These are phyloP conservation scores for Myxocyprinus asiaticus DNA, from an alignment of 2,113 vertebrate genomes.

Conservation along the genomic window DNA sequence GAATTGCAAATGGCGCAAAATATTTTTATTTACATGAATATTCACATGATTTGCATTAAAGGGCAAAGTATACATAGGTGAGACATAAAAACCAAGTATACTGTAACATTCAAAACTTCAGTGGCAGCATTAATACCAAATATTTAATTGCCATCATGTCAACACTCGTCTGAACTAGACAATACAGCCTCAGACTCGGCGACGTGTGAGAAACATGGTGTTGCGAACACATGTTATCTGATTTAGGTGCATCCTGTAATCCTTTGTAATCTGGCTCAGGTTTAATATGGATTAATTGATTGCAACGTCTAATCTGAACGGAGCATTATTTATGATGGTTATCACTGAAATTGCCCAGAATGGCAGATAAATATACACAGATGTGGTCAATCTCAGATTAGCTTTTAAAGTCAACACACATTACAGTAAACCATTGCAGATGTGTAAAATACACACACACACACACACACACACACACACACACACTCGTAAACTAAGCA, in stretches of 20 bases:
- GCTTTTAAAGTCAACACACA: constrained; percentile 49
- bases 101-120: background rate
- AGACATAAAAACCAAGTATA: too few species aligned
- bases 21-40: too few species aligned
- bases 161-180: background rate
- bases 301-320: constrained; percentile 44
- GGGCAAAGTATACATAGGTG: too few species aligned
- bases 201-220: background rate
- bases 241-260: constrained; percentile 17
- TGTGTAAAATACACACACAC: constrained; percentile 39
- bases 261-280: constrained; percentile 29
- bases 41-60: too few species aligned
- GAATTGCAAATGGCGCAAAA: too few species aligned
- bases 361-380: constrained; percentile 43
- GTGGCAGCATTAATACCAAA: background rate
- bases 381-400: constrained; percentile 46
- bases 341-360: constrained; percentile 48
- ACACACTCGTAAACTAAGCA: constrained; percentile 7
- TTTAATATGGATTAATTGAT: constrained; percentile 48
- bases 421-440: constrained; percentile 42
- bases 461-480: background rate
- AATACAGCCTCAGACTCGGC: background rate
- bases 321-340: constrained; percentile 45
- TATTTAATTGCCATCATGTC: constrained; percentile 25
- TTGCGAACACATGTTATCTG: background rate